A percentile compares a stretch with the other conserved stretches of the same genome.
These are phyloP conservation scores for Coelopa frigida DNA, from an alignment of 1,140 invertebrate species.

Conservation along the genomic window DNA sequence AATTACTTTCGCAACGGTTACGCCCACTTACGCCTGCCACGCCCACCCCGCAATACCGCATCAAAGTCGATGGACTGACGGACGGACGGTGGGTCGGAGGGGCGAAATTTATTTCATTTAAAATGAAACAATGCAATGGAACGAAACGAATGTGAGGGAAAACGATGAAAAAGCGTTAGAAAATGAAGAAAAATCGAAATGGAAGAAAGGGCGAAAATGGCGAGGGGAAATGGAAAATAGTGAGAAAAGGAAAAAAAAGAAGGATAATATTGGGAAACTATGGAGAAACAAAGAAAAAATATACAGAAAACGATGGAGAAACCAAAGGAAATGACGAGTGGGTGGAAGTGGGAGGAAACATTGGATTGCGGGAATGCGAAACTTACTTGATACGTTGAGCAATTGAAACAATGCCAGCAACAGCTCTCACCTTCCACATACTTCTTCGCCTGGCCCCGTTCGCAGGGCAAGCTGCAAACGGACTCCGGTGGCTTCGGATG, in stretches of 20 bases:
- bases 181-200: too few species aligned
- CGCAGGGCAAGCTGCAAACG: conserved; percentile 82
- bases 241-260: not conserved
- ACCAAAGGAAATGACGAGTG: not conserved
- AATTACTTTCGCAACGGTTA: too few species aligned
- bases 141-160: too few species aligned
- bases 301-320: not conserved
- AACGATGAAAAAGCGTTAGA: too few species aligned
- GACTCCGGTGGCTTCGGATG: conserved; percentile 73
- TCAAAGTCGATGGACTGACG: too few species aligned
- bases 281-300: not conserved
- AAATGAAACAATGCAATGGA: too few species aligned
- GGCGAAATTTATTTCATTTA: too few species aligned
- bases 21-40: too few species aligned
- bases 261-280: not conserved
- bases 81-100: too few species aligned
- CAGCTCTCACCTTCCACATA: conserved; percentile 87
- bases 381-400: conserved; percentile 80
- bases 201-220: not conserved
- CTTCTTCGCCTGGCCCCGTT: conserved; percentile 79
- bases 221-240: not conserved
- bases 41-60: too few species aligned
- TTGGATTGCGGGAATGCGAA: not conserved
- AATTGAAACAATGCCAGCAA: conserved; percentile 95
- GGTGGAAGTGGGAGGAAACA: not conserved